Percentiles rank a stretch among this genome's conserved stretches.
phyloP scores from a whole-genome alignment of 2,113 vertebrate genomes.

The Cebidichthys violaceus region DNA sequence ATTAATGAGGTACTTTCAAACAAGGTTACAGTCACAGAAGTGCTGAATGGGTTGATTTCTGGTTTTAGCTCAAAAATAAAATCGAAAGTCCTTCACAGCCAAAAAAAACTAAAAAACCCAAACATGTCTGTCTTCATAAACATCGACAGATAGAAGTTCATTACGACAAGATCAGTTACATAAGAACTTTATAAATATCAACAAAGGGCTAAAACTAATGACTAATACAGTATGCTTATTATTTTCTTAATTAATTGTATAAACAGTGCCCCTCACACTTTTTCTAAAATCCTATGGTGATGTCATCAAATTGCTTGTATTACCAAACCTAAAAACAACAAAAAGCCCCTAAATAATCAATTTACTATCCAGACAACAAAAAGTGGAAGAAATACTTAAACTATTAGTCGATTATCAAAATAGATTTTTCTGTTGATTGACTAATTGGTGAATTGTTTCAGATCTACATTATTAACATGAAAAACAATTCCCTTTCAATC shows the following conservation, averaged over 20 bases:
- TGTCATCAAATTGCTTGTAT: background rate
- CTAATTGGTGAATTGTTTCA: background rate
- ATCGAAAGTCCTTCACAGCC: constrained; percentile 36
- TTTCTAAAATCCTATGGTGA: background rate
- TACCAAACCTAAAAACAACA: background rate
- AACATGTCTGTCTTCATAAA: constrained; percentile 8
- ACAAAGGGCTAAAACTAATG: background rate
- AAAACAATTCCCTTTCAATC: background rate
- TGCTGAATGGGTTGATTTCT: constrained; percentile 45
- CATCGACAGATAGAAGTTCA: background rate
- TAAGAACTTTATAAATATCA: background rate
- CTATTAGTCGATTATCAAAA: background rate
- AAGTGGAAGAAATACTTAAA: background rate
- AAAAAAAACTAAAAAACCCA: background rate
- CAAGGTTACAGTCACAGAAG: constrained; percentile 53
- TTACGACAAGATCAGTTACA: background rate
- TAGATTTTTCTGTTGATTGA: background rate
- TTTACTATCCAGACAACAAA: background rate
- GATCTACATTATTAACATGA: background rate
- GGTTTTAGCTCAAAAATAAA: constrained; percentile 28
- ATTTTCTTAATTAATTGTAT: background rate
- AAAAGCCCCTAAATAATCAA: background rate
- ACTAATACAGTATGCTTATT: background rate
- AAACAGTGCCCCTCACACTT: background rate
- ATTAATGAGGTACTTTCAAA: constrained; percentile 58